These are phyloP conservation scores for Holothuria scabra DNA, from an alignment of 53 echinoderm and acorn worm species.

Conservation along the genomic window DNA sequence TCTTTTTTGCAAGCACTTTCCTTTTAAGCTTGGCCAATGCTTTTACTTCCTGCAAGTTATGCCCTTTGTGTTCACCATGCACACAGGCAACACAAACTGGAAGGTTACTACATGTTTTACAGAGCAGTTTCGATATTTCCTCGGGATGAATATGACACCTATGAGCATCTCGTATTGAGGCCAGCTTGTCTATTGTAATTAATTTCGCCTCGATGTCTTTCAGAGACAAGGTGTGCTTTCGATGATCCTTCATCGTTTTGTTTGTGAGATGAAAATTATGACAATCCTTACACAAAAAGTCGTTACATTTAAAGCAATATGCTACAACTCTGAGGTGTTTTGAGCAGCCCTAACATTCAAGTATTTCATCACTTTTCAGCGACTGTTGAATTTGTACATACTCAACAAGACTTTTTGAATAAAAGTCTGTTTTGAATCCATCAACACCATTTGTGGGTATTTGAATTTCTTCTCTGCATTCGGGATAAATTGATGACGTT, in stretches of 20 bases:
- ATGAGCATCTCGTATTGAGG: neutral
- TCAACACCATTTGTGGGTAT: neutral
- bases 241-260: neutral
- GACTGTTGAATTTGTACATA: neutral
- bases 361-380: neutral
- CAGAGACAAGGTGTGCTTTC: neutral
- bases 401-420: neutral
- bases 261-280: too few relatives aligned
- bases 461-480: neutral
- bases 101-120: neutral
- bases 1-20: neutral
- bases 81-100: neutral
- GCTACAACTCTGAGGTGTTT: neutral
- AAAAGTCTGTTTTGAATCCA: neutral
- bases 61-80: neutral
- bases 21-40: neutral
- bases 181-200: neutral
- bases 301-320: neutral
- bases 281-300: neutral
- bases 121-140: neutral
- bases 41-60: too few relatives aligned
- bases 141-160: neutral
- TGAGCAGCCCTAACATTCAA: neutral
- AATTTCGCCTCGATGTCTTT: too few relatives aligned
- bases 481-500: too few relatives aligned